A percentile compares a stretch with the other conserved stretches of the same genome.
phyloP scores from a whole-genome alignment of 2,888 invertebrate genomes.

The Oscheius onirici region DNA sequence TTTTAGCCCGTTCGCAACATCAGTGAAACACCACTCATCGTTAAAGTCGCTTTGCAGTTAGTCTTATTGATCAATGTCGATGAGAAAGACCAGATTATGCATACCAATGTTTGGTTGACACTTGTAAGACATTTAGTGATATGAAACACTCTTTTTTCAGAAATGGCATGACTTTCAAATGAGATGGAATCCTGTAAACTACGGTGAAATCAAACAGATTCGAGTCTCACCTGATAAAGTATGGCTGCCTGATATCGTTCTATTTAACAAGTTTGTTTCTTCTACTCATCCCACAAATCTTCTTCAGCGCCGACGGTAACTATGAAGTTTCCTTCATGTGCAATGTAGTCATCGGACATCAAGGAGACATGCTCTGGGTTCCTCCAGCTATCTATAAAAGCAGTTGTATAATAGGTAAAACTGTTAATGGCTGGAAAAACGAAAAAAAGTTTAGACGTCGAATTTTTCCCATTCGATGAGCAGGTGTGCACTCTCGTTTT shows the following conservation, averaged over 20 bases:
- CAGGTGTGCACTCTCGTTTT: conserved; percentile 68
- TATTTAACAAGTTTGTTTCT: conserved; percentile 74
- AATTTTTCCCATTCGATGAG: conserved; percentile 89
- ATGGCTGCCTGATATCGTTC: conserved; percentile 75
- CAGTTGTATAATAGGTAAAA: conserved; percentile 88
- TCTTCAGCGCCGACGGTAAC: conserved; percentile 94
- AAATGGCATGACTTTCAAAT: conserved; percentile 73
- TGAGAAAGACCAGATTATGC: conserved; percentile 72
- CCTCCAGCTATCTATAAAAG: conserved; percentile 99
- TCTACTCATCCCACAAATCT: conserved; percentile 71
- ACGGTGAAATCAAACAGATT: conserved; percentile 73
- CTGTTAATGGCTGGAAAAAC: not conserved
- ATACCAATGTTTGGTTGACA: conserved; percentile 72
- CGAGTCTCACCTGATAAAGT: conserved; percentile 72
- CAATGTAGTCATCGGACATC: conserved; percentile 95
- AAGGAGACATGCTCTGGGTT: conserved; percentile 95
- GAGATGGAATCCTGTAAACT: conserved; percentile 73
- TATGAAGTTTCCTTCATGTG: conserved; percentile 97
- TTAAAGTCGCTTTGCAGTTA: conserved; percentile 70
- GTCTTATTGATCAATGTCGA: conserved; percentile 75
- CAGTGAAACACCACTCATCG: conserved; percentile 68
- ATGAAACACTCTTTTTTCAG: conserved; percentile 29
- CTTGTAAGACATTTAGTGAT: conserved; percentile 44
- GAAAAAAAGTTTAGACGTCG: conserved; percentile 78
- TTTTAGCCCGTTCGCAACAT: conserved; percentile 72